Base-by-base conservation (phyloP, 2,797 vertebrate genomes). In the Poecilia gillii region DNA sequence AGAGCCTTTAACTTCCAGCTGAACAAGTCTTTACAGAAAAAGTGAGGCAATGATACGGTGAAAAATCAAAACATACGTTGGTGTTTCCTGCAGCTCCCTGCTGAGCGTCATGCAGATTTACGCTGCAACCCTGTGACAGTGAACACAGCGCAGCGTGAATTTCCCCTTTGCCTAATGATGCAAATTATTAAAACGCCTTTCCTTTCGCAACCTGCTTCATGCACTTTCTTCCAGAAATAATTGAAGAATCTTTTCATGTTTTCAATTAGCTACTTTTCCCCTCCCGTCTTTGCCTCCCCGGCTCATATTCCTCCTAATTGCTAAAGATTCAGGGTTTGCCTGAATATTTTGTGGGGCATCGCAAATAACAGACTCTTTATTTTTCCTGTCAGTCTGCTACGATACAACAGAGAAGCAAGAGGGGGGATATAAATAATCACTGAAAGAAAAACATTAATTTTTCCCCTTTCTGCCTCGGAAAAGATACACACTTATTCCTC, bases 221-320 rank as follows among this genome's bases (percentile, higher is more conserved):
- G 87, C 80, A 28, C 86, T 88, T 88, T 85, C 82, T 85, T 85
- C 84, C 87, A 89, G 84, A 92, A 91, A 91, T 93, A 94, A 92
- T 89, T 90, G 85, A 88, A 79, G 89, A 85, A 84, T 91, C 84
- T 90, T 94, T 94, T 93, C 85, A 87, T 90, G 91, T 90, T 93
- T 91, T 93, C 90, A 94, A 93, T 95, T 92, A 92, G 64, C 45
- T 0, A 46, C 64, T 70, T 80, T 64, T 81, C 41, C 5, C 20
- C 73, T 36, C 55, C 57, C 6, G 77, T 72, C 64, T 72, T 47
- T 73, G 3, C 28, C 25, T 72, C 36, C 12, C 66, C 31, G 28
- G 77, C 41, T 45, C 39, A 70, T 25, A 70, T 75, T 84, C 72
- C 23, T 72, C 88, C 85, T 91, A 93, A 94, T 92, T 93, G 89